Evolutionary conservation across 2,888 invertebrate species (phyloP), one percentile per base, ranked within the genome.

Genomic region (Nomada lathburiana): DNA sequence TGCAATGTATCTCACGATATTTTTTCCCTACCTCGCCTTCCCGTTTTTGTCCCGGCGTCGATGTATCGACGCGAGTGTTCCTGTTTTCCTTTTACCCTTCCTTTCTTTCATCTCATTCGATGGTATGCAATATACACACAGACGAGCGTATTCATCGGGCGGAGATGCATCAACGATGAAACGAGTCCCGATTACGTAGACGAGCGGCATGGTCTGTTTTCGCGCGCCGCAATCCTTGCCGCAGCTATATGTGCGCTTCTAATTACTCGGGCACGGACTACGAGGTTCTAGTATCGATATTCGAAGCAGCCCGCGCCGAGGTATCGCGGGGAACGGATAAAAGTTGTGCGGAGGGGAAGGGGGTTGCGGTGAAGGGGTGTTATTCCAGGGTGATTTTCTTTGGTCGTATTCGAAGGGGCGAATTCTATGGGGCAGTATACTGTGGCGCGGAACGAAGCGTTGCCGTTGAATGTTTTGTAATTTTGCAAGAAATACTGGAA

Each of bases 241-340:
- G 59, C 29, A 44, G 18, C 59, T 71, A 52, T 36, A 36, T 5
- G 36, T 1, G 36, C 36, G 36, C 53, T 52, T 72, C 59, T 85
- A 85, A 85, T 85, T 85, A 80, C 36, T 53, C 69, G 69, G 71
- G 52, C 63, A 65, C 47, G 36, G 65, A 20, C 47, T 74, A 68
- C 68, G 36, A 29, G 47, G 60, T 75, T 75, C 42, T 42, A 7
- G 47, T 82, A 81, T 80, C 81, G 76, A 67, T 67, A 80, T 71
- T 65, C 82, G 82, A 77, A 81, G 29, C 67, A 16, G 50, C 18
- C 29, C 42, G 7, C 7, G 20, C 0, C 23, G 50, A 47, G 18
- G 4, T 11, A 13, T 11, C 55, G 65, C 42, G 53, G 11, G 36
- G 18, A 47, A 4, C 20, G 20, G 13, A 13, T 44, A 57, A 64